Conservation (phyloP, 2,888 invertebrate species). For the Philereme transversata region DNA sequence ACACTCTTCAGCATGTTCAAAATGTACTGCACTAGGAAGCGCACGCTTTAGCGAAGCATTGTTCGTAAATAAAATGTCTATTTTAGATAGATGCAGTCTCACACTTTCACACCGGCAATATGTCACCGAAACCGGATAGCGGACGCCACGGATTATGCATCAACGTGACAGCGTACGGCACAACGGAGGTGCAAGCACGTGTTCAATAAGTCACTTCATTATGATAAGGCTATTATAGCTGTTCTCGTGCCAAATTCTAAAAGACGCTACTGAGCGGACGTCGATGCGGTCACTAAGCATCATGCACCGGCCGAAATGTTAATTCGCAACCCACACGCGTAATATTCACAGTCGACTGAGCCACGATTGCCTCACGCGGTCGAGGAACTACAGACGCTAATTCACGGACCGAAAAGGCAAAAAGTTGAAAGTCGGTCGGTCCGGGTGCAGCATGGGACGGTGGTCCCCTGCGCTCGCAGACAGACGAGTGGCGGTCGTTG, state of each 20-base stretch:
- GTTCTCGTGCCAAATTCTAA: conserved; percentile 45
- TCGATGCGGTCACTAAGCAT: conserved; percentile 43
- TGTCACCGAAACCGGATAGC: conserved; percentile 60
- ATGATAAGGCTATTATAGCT: conserved; percentile 32
- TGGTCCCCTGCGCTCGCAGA: conserved; percentile 70
- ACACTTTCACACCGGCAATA: conserved; percentile 62
- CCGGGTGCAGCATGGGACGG: conserved; percentile 61
- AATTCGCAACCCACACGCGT: conserved; percentile 39
- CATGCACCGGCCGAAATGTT: conserved; percentile 37
- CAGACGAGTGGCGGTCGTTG: conserved; percentile 80
- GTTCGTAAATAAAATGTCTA: conserved; percentile 71
- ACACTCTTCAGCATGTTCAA: conserved; percentile 39
- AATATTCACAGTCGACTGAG: conserved; percentile 30
- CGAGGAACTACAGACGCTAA: conserved; percentile 29
- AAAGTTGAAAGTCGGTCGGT: conserved; percentile 51
- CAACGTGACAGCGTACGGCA: conserved; percentile 50
- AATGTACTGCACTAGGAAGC: conserved; percentile 52
- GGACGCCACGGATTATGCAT: conserved; percentile 57
- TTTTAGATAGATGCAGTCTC: conserved; percentile 69
- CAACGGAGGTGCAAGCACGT: conserved; percentile 48
- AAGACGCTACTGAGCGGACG: conserved; percentile 35
- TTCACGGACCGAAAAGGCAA: conserved; percentile 43
- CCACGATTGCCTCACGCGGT: conserved; percentile 33
- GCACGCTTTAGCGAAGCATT: conserved; percentile 49
- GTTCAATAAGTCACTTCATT: conserved; percentile 40